A percentile compares a stretch with the other conserved stretches of the same genome.
Evolutionary conservation across 2,797 vertebrate genomes (phyloP).

Genomic region (Gymnocypris eckloni): DNA sequence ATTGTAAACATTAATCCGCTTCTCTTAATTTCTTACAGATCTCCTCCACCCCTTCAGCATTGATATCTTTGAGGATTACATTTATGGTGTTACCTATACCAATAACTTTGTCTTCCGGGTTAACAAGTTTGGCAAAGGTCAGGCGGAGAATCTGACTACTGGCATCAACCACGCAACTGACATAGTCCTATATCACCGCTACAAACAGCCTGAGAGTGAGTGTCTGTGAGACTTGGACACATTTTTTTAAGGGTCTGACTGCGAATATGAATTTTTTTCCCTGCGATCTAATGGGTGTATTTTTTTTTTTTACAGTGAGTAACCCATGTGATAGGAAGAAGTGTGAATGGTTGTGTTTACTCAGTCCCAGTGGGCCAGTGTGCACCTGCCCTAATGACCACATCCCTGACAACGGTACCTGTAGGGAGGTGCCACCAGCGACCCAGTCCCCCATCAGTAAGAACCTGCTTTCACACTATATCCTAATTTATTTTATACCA

Average conservation of each 20-base stretch:
- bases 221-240: slow-evolving; percentile 64
- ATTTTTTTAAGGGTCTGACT: background rate
- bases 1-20: background rate
- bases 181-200: slow-evolving; percentile 91
- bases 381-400: slow-evolving; percentile 95
- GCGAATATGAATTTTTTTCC: slow-evolving; percentile 65
- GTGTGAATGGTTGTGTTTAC: slow-evolving; percentile 95
- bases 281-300: background rate
- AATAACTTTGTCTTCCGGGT: slow-evolving; percentile 96
- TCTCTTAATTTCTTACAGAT: slow-evolving; percentile 71
- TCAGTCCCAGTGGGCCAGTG: slow-evolving; percentile 93
- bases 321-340: slow-evolving; percentile 98
- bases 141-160: slow-evolving; percentile 89
- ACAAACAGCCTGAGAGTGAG: slow-evolving; percentile 95
- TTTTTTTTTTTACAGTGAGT: slow-evolving; percentile 73
- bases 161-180: slow-evolving; percentile 95
- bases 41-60: slow-evolving; percentile 96
- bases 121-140: slow-evolving; percentile 93
- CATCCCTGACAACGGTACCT: slow-evolving; percentile 91
- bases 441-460: slow-evolving; percentile 85
- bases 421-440: slow-evolving; percentile 81
- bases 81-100: slow-evolving; percentile 94
- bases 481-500: background rate
- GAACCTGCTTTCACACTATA: slow-evolving; percentile 54
- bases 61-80: slow-evolving; percentile 96